A percentile compares a stretch with the other conserved stretches of the same genome.
Evolutionary conservation across 1,140 invertebrate species (phyloP).

Genomic region (Phthorimaea operculella): DNA sequence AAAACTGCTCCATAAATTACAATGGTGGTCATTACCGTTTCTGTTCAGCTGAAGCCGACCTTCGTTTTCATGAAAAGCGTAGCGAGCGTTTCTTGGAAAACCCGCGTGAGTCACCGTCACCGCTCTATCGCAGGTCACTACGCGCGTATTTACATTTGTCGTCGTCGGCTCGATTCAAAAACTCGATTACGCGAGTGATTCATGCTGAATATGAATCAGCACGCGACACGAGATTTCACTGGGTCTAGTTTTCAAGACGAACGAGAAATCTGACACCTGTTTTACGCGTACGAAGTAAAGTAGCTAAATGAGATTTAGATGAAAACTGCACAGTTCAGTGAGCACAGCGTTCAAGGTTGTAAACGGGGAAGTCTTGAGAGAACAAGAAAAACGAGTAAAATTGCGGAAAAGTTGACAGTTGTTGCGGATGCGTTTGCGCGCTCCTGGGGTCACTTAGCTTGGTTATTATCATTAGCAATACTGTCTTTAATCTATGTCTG

Average conservation of each 20-base stretch:
- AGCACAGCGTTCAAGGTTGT: slow-evolving; percentile 6
- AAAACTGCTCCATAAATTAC: slow-evolving; percentile 19
- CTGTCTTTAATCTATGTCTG: slow-evolving; percentile 16
- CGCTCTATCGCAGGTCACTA: slow-evolving; percentile 57
- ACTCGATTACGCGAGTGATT: slow-evolving; percentile 62
- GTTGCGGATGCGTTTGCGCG: no score
- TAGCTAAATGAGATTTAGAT: not conserved
- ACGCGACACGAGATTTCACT: slow-evolving; percentile 44
- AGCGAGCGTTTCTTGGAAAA: slow-evolving; percentile 58
- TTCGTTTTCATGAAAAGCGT: slow-evolving; percentile 61
- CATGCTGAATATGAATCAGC: slow-evolving; percentile 59
- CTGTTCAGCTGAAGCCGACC: slow-evolving; percentile 27
- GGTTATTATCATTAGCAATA: no score
- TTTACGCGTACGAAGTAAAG: not conserved
- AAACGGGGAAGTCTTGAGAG: slow-evolving; percentile 14
- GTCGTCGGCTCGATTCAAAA: slow-evolving; percentile 55
- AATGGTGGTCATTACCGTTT: slow-evolving; percentile 21
- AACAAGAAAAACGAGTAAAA: slow-evolving; percentile 15
- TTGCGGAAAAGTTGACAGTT: slow-evolving; percentile 5
- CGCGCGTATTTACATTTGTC: slow-evolving; percentile 56
- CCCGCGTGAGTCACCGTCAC: slow-evolving; percentile 55
- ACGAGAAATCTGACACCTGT: not conserved
- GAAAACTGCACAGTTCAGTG: not conserved
- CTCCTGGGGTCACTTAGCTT: no score
- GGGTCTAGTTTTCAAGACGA: not conserved